Base-by-base conservation (phyloP, 2,797 vertebrate genomes). In the Parauchenoglanis ngamensis region DNA sequence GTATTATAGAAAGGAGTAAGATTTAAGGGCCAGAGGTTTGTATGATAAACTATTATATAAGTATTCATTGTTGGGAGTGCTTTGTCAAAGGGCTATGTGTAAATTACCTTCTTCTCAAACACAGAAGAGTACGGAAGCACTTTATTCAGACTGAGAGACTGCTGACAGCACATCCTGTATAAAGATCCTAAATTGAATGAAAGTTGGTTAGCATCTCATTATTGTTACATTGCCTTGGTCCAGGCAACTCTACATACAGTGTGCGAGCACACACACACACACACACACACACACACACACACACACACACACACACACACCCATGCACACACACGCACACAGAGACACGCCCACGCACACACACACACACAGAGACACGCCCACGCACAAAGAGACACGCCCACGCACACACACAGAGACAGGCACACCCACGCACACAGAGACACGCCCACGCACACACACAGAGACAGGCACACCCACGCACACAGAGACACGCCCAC, bases 41-140 rank as follows among this genome's bases (percentile, higher is more conserved):
- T 23, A 59, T 59, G 10, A 63, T 11, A 10, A 17, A 17, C 3
- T 35, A 23, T n/a, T 15, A 49, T 5, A 5, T 49, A 44, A 49
- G n/a, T 75, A n/a, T 15, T 77, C 13, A 17, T 19, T 25, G 49
- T 56, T 49, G 12, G 3, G 13, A n/a, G 12, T 49, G 23, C 6
- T 56, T 56, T 57, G 15, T 57, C 7, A 57, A 31, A 78, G 23
- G 23, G 5, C 72, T n/a, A 8, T 31, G 4, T 23, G 15, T 40
- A 56, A 28, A n/a, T 68, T 90, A 96, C 95, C 95, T 95, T 94
- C 87, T 92, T 95, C 85, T 95, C 92, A 28, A 94, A 94, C 87
- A 98, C 92, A 65, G 98, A 97, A 0, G 98, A 97, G 91, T 97
- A 97, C 0, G 97, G 97, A 92, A 99, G 93, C 83, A 99, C 92